Evolutionary conservation across 2,888 invertebrate genomes (phyloP).

Genomic region (Drosophila antonietae): DNA sequence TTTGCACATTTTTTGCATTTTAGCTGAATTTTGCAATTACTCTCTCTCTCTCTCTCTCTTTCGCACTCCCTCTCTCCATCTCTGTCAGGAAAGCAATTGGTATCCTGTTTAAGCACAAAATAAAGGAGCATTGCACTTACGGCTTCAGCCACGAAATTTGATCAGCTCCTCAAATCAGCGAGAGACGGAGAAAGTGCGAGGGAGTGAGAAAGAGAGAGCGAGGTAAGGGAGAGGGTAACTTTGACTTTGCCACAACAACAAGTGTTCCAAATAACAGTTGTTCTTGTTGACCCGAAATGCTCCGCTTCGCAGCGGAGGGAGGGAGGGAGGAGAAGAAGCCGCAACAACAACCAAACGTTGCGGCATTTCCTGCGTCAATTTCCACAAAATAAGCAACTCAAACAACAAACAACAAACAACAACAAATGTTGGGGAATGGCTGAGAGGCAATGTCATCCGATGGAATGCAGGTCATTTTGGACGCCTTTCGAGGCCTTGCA

Average conservation of each 20-base stretch:
- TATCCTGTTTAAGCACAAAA: conserved; percentile 66
- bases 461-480: conserved; percentile 61
- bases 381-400: conserved; percentile 51
- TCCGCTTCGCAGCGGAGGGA: conserved; percentile 56
- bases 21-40: conserved; percentile 67
- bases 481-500: conserved; percentile 38
- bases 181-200: background rate
- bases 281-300: conserved; percentile 74
- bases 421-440: conserved; percentile 8
- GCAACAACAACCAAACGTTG: conserved; percentile 35
- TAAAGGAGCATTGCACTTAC: conserved; percentile 61
- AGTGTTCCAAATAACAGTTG: conserved; percentile 42
- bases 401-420: background rate
- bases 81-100: conserved; percentile 15
- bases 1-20: conserved; percentile 57
- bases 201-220: background rate
- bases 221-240: background rate
- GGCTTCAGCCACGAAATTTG: conserved; percentile 76
- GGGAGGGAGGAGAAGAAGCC: conserved; percentile 3
- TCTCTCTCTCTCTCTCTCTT: background rate
- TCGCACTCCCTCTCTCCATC: background rate
- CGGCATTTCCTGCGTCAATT: conserved; percentile 77
- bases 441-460: conserved; percentile 32
- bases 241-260: conserved; percentile 59
- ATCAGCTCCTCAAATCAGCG: conserved; percentile 65